These are phyloP conservation scores for Pontoporia blainvillei DNA, from an alignment of 2,113 vertebrate species.

Conservation along the genomic window DNA sequence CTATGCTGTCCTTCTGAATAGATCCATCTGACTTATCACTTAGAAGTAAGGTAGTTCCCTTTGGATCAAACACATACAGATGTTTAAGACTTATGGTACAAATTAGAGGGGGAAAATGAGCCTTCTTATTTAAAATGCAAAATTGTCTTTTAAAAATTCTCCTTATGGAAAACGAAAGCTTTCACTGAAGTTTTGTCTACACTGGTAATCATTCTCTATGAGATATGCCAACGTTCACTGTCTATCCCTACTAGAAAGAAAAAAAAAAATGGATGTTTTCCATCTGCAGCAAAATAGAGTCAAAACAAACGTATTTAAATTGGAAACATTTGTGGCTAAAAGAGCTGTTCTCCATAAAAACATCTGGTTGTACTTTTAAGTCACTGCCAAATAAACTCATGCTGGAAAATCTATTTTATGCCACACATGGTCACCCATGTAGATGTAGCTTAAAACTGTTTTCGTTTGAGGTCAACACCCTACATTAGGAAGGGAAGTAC, in stretches of 20 bases:
- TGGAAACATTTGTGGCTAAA: constrained; percentile 73
- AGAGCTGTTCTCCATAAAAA: constrained; percentile 68
- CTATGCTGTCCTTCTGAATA: constrained; percentile 41
- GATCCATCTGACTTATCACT: constrained; percentile 48
- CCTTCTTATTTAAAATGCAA: constrained; percentile 67
- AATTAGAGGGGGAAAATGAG: constrained; percentile 36
- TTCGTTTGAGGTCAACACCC: constrained; percentile 71
- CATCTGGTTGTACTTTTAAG: constrained; percentile 77
- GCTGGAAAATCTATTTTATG: constrained; percentile 75
- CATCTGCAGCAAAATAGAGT: constrained; percentile 72
- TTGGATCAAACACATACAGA: constrained; percentile 47
- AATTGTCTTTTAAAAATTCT: constrained; percentile 54
- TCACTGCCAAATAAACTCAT: constrained; percentile 75
- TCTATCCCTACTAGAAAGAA: constrained; percentile 74
- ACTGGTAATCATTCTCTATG: constrained; percentile 60
- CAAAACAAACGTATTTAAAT: constrained; percentile 78
- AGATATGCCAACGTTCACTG: constrained; percentile 66
- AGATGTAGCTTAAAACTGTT: constrained; percentile 68
- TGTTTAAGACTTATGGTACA: constrained; percentile 62
- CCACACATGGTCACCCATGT: constrained; percentile 74
- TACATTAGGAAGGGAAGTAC: constrained; percentile 56
- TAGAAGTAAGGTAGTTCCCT: constrained; percentile 44
- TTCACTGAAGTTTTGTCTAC: constrained; percentile 68
- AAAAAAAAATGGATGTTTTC: constrained; percentile 76
- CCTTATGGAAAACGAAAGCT: constrained; percentile 43